Evolutionary conservation across 2,888 invertebrate species (phyloP).

Genomic region (Mythimna vitellina): DNA sequence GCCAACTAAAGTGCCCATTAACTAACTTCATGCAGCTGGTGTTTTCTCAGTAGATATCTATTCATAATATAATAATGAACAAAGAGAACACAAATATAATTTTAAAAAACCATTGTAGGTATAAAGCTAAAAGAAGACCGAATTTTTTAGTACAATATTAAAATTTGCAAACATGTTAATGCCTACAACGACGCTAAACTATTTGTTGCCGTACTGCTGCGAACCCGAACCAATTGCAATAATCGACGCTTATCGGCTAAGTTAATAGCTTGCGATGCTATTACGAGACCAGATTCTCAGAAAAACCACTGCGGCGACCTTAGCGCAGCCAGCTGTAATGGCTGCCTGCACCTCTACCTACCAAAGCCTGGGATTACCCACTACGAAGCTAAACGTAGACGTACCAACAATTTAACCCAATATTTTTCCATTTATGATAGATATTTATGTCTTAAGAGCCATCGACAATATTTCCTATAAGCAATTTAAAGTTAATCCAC

Average conservation of each 20-base stretch:
- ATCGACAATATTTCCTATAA: constrained; percentile 50
- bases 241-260: constrained; percentile 72
- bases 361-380: constrained; percentile 58
- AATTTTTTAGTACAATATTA: constrained; percentile 35
- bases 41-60: constrained; percentile 10
- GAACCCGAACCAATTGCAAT: constrained; percentile 69
- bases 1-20: constrained; percentile 30
- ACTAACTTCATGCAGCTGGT: constrained; percentile 17
- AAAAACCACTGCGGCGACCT: constrained; percentile 71
- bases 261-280: constrained; percentile 70
- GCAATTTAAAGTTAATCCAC: constrained; percentile 59
- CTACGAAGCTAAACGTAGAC: constrained; percentile 35
- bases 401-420: constrained; percentile 45
- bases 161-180: constrained; percentile 35
- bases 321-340: constrained; percentile 58
- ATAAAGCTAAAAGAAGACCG: constrained; percentile 11
- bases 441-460: constrained; percentile 48
- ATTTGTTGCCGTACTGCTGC: constrained; percentile 54
- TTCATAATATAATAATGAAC: constrained; percentile 21
- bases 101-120: constrained; percentile 9
- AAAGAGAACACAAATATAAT: constrained; percentile 12
- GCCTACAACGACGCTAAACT: constrained; percentile 49
- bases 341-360: constrained; percentile 49
- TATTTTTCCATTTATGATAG: constrained; percentile 56
- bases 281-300: constrained; percentile 70